Percentiles rank a stretch among this genome's conserved stretches.
These are phyloP conservation scores for Salvelinus alpinus DNA, from an alignment of 2,113 vertebrate species.

Conservation along the genomic window DNA sequence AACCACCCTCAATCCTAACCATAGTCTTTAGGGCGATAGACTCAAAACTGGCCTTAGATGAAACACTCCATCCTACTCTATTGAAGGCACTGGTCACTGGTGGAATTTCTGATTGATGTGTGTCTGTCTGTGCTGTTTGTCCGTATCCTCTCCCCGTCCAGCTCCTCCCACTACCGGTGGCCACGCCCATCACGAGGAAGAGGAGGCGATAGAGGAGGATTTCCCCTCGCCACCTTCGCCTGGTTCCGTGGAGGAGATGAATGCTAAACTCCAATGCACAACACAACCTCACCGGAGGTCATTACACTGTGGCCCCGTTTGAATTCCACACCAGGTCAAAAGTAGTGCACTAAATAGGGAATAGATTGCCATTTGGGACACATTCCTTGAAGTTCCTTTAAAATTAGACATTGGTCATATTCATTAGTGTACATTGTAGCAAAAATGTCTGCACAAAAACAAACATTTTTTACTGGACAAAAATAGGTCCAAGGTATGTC, in stretches of 20 bases:
- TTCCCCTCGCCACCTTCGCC: slow-evolving; percentile 56
- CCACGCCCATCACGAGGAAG: slow-evolving; percentile 39
- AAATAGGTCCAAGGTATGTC: no score
- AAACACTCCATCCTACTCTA: neutral
- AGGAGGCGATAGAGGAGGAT: slow-evolving; percentile 21
- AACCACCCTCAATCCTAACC: neutral
- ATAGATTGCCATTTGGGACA: no score
- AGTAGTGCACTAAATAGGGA: no score
- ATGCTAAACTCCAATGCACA: slow-evolving; percentile 16
- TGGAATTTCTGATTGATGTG: neutral
- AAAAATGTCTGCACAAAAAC: no score
- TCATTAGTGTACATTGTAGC: no score
- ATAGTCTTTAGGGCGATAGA: neutral
- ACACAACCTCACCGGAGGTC: slow-evolving; percentile 42
- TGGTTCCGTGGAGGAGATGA: slow-evolving; percentile 49
- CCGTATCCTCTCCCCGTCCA: slow-evolving; percentile 12
- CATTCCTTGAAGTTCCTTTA: no score
- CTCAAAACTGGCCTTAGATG: neutral
- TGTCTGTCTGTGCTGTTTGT: neutral
- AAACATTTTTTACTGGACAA: no score
- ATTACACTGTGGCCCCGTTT: neutral
- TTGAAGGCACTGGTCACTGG: neutral
- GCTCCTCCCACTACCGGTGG: slow-evolving; percentile 30
- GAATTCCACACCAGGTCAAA: no score
- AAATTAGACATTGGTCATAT: no score